phyloP scores from a whole-genome alignment of 23 tunicate genomes.

The Botrylloides violaceus region DNA sequence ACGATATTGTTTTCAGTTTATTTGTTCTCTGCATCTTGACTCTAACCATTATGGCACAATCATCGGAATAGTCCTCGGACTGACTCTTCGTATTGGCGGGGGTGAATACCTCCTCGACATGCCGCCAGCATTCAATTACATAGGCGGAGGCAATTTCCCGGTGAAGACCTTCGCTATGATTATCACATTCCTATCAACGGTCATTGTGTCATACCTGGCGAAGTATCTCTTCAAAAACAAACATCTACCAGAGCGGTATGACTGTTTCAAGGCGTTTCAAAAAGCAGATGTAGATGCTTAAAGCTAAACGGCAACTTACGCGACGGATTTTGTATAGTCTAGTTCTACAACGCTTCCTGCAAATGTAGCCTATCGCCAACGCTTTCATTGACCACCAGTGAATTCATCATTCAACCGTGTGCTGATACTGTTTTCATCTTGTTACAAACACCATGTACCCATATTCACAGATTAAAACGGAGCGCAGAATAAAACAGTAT shows the following conservation, averaged over 20 bases:
- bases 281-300: too few relatives aligned
- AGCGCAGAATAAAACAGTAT: too few relatives aligned
- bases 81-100: background rate
- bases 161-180: conserved; percentile 4
- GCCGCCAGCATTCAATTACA: background rate
- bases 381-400: too few relatives aligned
- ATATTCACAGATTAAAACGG: too few relatives aligned
- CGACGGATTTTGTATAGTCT: too few relatives aligned
- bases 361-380: too few relatives aligned
- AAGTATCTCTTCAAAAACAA: background rate
- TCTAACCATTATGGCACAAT: conserved; percentile 3
- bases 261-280: background rate
- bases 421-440: too few relatives aligned
- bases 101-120: background rate
- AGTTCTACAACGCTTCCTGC: too few relatives aligned
- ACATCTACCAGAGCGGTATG: background rate
- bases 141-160: background rate
- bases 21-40: background rate
- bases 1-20: background rate
- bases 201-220: background rate
- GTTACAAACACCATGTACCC: too few relatives aligned
- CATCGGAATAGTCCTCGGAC: background rate
- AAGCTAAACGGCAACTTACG: too few relatives aligned
- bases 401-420: too few relatives aligned
- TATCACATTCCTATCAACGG: background rate